phyloP scores from a whole-genome alignment of 30 jellyfish, hydroid and myxozoan species.

The Aurelia aurita region DNA sequence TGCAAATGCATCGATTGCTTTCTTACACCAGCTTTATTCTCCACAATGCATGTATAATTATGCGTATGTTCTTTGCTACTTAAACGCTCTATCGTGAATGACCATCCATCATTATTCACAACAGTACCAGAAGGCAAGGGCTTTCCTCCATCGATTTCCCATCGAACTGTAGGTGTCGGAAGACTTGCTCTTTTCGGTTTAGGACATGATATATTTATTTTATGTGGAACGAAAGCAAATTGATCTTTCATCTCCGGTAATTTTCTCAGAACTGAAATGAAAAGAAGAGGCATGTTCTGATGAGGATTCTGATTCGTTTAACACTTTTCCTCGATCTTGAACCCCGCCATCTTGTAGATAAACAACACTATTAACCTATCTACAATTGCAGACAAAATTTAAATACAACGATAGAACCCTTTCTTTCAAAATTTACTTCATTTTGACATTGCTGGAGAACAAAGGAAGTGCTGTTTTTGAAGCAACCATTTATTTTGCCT shows the following conservation, averaged over 20 bases:
- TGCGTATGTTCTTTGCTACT: slow-evolving; percentile 44
- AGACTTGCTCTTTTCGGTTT: slow-evolving; percentile 46
- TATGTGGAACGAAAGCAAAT: slow-evolving; percentile 27
- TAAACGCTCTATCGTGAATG: slow-evolving; percentile 49
- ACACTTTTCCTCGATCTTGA: too few species aligned
- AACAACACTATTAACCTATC: too few species aligned
- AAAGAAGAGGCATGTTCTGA: too few species aligned
- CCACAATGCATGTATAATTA: slow-evolving; percentile 90
- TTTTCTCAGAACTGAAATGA: slow-evolving; percentile 65
- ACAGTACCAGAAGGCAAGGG: slow-evolving; percentile 72
- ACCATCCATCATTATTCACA: slow-evolving; percentile 50
- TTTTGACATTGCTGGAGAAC: too few species aligned
- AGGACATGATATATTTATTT: slow-evolving; percentile 68
- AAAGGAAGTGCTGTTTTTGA: too few species aligned
- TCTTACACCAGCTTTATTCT: slow-evolving; percentile 68
- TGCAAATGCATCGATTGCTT: slow-evolving; percentile 67
- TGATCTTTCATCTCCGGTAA: slow-evolving; percentile 68
- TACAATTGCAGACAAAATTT: too few species aligned
- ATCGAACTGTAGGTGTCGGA: slow-evolving; percentile 66
- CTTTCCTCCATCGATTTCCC: slow-evolving; percentile 78
- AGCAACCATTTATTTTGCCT: too few species aligned
- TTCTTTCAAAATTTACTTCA: too few species aligned
- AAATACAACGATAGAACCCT: too few species aligned
- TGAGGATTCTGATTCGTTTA: too few species aligned
- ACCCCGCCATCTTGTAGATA: too few species aligned